Conservation (phyloP, 2,797 vertebrate genomes). For the Enteromius trimaculatus region DNA sequence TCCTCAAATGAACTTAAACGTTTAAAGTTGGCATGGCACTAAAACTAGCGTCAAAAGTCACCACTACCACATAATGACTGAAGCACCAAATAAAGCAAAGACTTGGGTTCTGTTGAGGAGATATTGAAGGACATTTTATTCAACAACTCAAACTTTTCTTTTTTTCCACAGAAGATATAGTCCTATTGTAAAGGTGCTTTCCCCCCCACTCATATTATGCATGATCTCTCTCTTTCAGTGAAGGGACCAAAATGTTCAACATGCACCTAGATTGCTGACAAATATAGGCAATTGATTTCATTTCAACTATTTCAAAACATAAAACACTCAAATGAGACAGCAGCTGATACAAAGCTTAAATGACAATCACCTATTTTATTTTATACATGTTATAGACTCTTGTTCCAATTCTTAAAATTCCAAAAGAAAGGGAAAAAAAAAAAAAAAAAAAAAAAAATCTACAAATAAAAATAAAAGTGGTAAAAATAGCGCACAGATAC, state of each 20-base stretch:
- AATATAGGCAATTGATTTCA: slow-evolving; percentile 85
- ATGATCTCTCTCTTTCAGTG: slow-evolving; percentile 68
- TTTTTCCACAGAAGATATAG: slow-evolving; percentile 74
- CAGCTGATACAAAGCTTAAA: slow-evolving; percentile 87
- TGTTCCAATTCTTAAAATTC: slow-evolving; percentile 86
- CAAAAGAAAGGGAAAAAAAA: slow-evolving; percentile 64
- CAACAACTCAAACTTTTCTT: slow-evolving; percentile 80
- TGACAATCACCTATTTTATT: slow-evolving; percentile 80
- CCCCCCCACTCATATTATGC: slow-evolving; percentile 32
- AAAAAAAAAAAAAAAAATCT: slow-evolving; percentile 82
- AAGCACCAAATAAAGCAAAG: slow-evolving; percentile 32
- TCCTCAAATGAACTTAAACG: not conserved
- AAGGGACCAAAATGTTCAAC: slow-evolving; percentile 85
- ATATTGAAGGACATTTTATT: slow-evolving; percentile 77
- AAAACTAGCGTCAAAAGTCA: not conserved
- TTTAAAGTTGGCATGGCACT: not conserved
- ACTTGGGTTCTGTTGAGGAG: slow-evolving; percentile 39
- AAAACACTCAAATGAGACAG: slow-evolving; percentile 86
- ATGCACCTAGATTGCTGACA: slow-evolving; percentile 88
- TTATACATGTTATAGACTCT: slow-evolving; percentile 84
- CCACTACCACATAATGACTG: not conserved
- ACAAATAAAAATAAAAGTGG: slow-evolving; percentile 84
- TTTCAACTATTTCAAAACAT: slow-evolving; percentile 75
- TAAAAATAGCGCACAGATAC: slow-evolving; percentile 88
- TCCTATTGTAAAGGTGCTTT: slow-evolving; percentile 58